Percentiles rank a stretch among this genome's conserved stretches.
Conservation (phyloP, 2,888 invertebrate species). For the Galeruca laticollis region DNA sequence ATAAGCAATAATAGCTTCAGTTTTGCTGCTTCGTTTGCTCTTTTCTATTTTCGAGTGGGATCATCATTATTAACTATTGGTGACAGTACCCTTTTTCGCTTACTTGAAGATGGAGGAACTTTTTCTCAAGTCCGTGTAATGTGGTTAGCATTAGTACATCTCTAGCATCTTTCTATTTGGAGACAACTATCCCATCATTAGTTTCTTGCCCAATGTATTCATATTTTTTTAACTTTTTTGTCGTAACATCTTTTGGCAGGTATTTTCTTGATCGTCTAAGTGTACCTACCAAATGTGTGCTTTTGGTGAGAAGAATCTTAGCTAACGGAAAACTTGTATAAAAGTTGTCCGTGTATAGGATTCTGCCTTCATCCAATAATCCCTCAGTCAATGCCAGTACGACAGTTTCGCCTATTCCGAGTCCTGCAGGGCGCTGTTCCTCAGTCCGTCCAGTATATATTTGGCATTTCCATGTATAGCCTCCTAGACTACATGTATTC, state of each 20-base stretch:
- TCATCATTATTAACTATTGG: slow-evolving; percentile 21
- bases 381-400: slow-evolving; percentile 23
- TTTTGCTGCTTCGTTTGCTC: slow-evolving; percentile 21
- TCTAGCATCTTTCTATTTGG: slow-evolving; percentile 41
- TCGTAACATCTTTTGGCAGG: slow-evolving; percentile 41
- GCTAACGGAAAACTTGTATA: slow-evolving; percentile 45
- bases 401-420: slow-evolving; percentile 21
- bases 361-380: slow-evolving; percentile 33
- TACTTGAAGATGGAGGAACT: slow-evolving; percentile 23
- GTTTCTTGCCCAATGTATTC: slow-evolving; percentile 35
- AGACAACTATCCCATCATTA: slow-evolving; percentile 40
- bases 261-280: slow-evolving; percentile 37
- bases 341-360: slow-evolving; percentile 38
- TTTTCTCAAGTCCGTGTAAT: slow-evolving; percentile 33
- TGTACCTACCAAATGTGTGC: slow-evolving; percentile 44
- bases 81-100: slow-evolving; percentile 10
- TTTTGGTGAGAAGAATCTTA: slow-evolving; percentile 29
- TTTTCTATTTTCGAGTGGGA: slow-evolving; percentile 21
- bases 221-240: slow-evolving; percentile 35
- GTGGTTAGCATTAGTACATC: slow-evolving; percentile 39
- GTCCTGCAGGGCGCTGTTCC: slow-evolving; percentile 17
- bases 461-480: slow-evolving; percentile 26
- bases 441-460: slow-evolving; percentile 25
- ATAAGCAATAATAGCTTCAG: slow-evolving; percentile 22
- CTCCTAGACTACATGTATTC: slow-evolving; percentile 17